phyloP scores from a whole-genome alignment of 2,113 vertebrate genomes.

The Chascanopsetta lugubris region DNA sequence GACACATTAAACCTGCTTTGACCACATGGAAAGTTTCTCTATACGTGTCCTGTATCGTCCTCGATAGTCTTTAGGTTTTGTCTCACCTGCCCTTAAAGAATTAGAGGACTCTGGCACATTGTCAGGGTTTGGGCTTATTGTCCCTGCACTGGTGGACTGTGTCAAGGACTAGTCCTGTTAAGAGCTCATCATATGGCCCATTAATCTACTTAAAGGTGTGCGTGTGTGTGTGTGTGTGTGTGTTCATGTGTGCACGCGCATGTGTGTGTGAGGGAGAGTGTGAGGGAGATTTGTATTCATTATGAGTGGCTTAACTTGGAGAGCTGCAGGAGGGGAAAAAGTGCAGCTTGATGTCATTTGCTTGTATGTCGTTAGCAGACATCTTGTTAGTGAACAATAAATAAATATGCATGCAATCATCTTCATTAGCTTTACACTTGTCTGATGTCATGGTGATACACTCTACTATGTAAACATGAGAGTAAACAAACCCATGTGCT shows the following conservation, averaged over 20 bases:
- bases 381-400: too few species aligned
- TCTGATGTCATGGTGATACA: background rate
- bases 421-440: background rate
- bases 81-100: constrained; percentile 17
- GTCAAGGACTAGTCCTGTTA: constrained; percentile 50
- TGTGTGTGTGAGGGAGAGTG: background rate
- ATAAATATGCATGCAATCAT: background rate
- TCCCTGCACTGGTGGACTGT: constrained; percentile 18
- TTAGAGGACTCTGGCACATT: constrained; percentile 19
- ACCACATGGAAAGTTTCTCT: background rate
- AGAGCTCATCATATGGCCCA: constrained; percentile 39
- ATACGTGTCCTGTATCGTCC: background rate
- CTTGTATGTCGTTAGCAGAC: background rate
- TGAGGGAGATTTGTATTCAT: constrained; percentile 8
- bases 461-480: background rate
- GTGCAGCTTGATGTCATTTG: background rate
- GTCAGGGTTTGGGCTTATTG: constrained; percentile 18
- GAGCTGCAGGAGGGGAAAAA: background rate
- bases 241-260: background rate
- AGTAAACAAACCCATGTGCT: too few species aligned
- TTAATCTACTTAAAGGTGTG: constrained; percentile 61
- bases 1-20: background rate
- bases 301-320: constrained; percentile 6
- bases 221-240: background rate
- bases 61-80: constrained; percentile 6